Base-by-base conservation (phyloP, 1,140 invertebrate species). In the Calephelis nemesis region DNA sequence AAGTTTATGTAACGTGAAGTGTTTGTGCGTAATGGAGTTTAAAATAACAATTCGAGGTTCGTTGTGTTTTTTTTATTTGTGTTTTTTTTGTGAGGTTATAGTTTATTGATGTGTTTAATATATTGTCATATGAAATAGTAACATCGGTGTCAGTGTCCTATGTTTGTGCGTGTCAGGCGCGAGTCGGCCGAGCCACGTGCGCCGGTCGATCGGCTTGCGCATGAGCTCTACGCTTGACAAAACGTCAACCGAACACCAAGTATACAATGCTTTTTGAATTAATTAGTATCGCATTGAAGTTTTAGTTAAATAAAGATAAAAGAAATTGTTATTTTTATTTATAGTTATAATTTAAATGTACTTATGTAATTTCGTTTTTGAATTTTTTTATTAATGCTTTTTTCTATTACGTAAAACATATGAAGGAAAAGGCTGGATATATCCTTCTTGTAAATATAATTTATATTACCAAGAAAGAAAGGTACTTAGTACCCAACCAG, bases 131-230 rank as follows among this genome's bases (percentile, higher is more conserved):
- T 60, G 10, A 39, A 40, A 52, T 63, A 63, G 65, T 50, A 12
- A 60, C 54, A 39, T 70, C 47, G 67, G 67, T 73, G 74, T 74
- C 62, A 70, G 68, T 78, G 81, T 74, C 76, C 73, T 68, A 71
- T 87, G 81, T 84, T 79, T 84, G 79, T 85, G 75, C 80, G 81
- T 88, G 76, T 65, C 58, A 68, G 70, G 68, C 71, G 70, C 71
- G 70, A 67, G 54, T 45, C 49, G 64, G 70, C 65, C 52, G 65
- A 74, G 75, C 77, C 85, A 88, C 83, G 88, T 88, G 86, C 83
- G 82, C 79, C 65, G 87, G 86, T 90, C 88, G 88, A 90, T 90
- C 72, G 19, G 52, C 72, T 71, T 70, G 79, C 85, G 88, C 85
- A 73, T 82, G 86, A 83, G 84, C 75, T n/a, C 64, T 71, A 62